Evolutionary conservation across 2,888 invertebrate genomes (phyloP).

Genomic region (Luperina nickerlii): DNA sequence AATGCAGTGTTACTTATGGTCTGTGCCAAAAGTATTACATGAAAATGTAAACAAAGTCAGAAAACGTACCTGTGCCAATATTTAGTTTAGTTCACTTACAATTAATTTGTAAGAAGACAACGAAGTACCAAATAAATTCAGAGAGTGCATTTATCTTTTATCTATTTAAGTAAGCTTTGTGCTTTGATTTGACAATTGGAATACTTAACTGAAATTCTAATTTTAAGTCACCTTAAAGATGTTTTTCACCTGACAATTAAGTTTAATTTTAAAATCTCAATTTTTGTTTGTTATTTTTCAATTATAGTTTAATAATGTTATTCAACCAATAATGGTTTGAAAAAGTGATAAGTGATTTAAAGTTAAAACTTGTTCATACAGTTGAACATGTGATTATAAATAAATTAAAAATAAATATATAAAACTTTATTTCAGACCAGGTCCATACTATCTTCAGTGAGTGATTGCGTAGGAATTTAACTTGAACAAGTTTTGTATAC

Average conservation of each 20-base stretch:
- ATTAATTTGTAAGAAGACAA: not conserved
- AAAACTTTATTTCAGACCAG: too few relatives aligned
- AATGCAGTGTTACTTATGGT: conserved; percentile 46
- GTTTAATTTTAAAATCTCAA: too few relatives aligned
- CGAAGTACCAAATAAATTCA: not conserved
- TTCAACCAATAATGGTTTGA: too few relatives aligned
- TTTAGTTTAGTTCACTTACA: not conserved
- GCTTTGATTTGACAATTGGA: not conserved
- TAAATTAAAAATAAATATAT: too few relatives aligned
- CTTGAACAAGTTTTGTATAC: not conserved
- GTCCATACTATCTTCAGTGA: too few relatives aligned
- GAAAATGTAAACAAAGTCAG: conserved; percentile 9
- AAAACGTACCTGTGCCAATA: not conserved
- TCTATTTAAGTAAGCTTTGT: not conserved
- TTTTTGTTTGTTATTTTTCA: too few relatives aligned
- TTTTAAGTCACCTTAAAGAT: not conserved
- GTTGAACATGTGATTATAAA: not conserved
- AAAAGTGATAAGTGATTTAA: not conserved
- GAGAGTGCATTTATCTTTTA: not conserved
- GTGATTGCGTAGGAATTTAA: not conserved
- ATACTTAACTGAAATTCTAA: not conserved
- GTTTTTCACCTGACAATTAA: not conserved
- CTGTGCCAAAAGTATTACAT: not conserved
- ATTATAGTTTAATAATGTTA: not conserved
- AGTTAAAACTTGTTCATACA: not conserved